Evolutionary conservation across 2,888 invertebrate species (phyloP).

Genomic region (Trilocha varians): DNA sequence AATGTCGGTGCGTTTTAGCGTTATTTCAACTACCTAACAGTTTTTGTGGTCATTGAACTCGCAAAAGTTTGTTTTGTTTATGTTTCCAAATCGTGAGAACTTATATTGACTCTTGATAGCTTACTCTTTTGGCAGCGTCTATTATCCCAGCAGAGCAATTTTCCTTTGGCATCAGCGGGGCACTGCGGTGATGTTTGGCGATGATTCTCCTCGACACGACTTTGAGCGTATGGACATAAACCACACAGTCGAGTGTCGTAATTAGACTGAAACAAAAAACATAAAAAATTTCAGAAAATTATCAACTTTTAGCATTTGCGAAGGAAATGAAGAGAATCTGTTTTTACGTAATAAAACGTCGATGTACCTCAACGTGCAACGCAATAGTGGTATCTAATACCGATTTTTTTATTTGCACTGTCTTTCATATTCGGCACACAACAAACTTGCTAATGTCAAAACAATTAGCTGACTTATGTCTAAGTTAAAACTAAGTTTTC

Average conservation of each 20-base stretch:
- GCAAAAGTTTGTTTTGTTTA: no score
- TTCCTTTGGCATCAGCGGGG: slow-evolving; percentile 49
- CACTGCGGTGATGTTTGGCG: slow-evolving; percentile 34
- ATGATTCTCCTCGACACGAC: slow-evolving; percentile 40
- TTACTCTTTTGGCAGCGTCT: slow-evolving; percentile 83
- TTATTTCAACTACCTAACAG: not conserved
- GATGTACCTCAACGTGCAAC: no score
- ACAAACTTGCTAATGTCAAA: no score
- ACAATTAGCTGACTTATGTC: no score
- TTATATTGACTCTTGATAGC: no score
- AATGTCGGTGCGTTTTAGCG: not conserved
- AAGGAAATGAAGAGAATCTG: no score
- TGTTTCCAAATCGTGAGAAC: not conserved
- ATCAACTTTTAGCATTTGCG: no score
- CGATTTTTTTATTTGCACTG: no score
- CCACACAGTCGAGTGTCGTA: slow-evolving; percentile 60
- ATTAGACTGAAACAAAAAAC: slow-evolving; percentile 75
- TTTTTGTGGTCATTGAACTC: not conserved
- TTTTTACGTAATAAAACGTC: no score
- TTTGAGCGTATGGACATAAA: slow-evolving; percentile 49
- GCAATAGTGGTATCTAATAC: no score
- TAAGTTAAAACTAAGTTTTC: no score
- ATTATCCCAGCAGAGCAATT: slow-evolving; percentile 85
- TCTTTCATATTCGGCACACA: no score
- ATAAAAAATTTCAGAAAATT: slow-evolving; percentile 9